Evolutionary conservation across 2,797 vertebrate genomes (phyloP).

Genomic region (Tolypeutes matacus): DNA sequence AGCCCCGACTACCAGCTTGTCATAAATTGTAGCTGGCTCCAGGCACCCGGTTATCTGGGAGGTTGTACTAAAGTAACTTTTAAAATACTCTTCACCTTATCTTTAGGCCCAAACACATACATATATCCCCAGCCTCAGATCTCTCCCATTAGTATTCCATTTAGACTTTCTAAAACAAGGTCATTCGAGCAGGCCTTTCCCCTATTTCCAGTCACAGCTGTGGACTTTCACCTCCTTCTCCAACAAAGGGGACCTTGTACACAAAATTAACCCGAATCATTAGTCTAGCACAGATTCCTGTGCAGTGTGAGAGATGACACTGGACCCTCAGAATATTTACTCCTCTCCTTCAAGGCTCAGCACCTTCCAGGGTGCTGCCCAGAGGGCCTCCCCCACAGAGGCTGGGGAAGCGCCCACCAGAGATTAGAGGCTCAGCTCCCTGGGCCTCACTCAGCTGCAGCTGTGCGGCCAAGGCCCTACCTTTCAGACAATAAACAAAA

Average conservation of each 20-base stretch:
- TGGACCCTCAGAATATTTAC: neutral
- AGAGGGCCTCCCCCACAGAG: neutral
- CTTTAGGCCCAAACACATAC: constrained; percentile 70
- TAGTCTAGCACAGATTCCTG: neutral
- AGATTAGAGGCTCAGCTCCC: constrained; percentile 12
- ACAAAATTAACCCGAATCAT: constrained; percentile 70
- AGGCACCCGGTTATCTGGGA: constrained; percentile 75
- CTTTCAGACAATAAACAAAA: constrained; percentile 73
- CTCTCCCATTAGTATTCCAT: constrained; percentile 77
- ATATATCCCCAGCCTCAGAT: constrained; percentile 71
- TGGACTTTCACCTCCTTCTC: constrained; percentile 65
- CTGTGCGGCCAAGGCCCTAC: constrained; percentile 64
- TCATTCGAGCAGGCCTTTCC: constrained; percentile 61
- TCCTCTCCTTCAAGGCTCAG: neutral
- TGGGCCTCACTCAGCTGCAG: neutral
- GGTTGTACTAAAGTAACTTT: constrained; percentile 77
- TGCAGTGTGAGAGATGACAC: neutral
- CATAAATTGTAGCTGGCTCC: constrained; percentile 77
- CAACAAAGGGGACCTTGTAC: constrained; percentile 71
- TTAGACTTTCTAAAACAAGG: constrained; percentile 77
- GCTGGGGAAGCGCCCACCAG: neutral
- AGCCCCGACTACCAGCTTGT: constrained; percentile 56
- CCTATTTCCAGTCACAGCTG: constrained; percentile 70
- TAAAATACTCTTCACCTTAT: constrained; percentile 80
- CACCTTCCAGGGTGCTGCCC: neutral